Conservation (phyloP, 2,113 vertebrate species). For the Tinamus guttatus region DNA sequence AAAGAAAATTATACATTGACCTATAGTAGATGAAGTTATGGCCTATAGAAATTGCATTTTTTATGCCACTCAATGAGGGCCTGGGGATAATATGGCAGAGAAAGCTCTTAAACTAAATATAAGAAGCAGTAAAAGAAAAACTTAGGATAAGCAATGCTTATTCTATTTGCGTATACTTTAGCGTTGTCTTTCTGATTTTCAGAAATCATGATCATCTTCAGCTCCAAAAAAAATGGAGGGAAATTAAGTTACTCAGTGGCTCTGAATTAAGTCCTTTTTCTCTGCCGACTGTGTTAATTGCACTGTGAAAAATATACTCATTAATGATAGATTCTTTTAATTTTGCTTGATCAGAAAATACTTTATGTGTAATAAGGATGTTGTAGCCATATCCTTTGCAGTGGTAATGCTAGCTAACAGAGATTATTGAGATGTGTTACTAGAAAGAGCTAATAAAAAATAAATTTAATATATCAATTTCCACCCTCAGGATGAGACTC, state of each 20-base stretch:
- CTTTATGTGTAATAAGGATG: not conserved
- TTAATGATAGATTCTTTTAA: not conserved
- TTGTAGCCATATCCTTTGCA: not conserved
- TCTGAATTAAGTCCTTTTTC: not conserved
- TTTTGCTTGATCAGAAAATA: not conserved
- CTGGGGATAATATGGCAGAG: rapidly evolving
- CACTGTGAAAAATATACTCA: not conserved
- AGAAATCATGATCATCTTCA: not conserved
- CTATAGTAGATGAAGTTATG: not conserved
- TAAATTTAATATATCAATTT: not conserved
- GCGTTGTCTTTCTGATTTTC: not conserved
- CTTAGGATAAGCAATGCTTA: not conserved
- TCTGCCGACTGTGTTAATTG: not conserved
- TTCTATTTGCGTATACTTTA: not conserved
- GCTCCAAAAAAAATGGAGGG: not conserved
- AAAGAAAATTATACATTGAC: not conserved
- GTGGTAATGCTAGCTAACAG: not conserved
- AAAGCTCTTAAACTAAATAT: not conserved
- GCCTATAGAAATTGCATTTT: not conserved
- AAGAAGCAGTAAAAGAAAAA: not conserved
- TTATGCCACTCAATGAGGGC: not conserved
- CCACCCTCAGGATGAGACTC: not conserved
- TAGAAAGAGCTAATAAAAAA: not conserved
- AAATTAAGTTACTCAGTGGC: not conserved
- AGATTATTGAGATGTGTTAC: not conserved